Evolutionary conservation across 1,140 invertebrate species (phyloP).

Genomic region (Pogonus chalceus): DNA sequence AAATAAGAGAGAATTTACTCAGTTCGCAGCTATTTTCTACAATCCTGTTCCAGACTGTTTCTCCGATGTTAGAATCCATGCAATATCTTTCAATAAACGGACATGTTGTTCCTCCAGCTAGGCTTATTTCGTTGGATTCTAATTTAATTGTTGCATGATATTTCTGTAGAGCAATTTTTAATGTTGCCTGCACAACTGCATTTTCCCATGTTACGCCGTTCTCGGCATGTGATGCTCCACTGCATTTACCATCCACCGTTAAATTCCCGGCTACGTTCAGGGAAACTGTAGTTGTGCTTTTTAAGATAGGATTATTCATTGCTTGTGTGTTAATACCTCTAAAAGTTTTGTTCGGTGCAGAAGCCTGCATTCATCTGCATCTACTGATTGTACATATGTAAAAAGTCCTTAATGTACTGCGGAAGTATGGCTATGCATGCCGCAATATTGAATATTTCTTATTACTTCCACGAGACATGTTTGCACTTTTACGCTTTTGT

Average conservation of each 20-base stretch:
- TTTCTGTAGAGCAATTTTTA: constrained; percentile 5
- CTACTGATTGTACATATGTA: too few relatives aligned
- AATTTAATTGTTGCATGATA: constrained; percentile 9
- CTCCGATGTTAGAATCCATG: constrained; percentile 8
- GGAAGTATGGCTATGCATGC: too few relatives aligned
- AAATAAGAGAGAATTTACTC: too few relatives aligned
- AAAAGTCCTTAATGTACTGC: too few relatives aligned
- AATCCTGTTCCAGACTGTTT: constrained; percentile 9
- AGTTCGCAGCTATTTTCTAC: too few relatives aligned
- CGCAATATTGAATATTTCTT: too few relatives aligned
- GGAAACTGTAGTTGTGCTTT: constrained; percentile 2
- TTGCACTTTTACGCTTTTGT: too few relatives aligned
- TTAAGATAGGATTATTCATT: too few relatives aligned
- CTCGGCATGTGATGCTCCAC: constrained; percentile 8
- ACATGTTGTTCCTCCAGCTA: constrained; percentile 9
- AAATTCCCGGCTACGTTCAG: constrained; percentile 6
- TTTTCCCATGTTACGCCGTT: constrained; percentile 6
- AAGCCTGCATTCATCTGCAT: too few relatives aligned
- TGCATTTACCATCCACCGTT: constrained; percentile 1
- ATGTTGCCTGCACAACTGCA: constrained; percentile 8
- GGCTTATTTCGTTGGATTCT: constrained; percentile 10
- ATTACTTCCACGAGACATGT: too few relatives aligned
- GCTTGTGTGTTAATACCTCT: too few relatives aligned
- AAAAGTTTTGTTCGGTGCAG: too few relatives aligned
- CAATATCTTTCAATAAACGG: constrained; percentile 11